Conservation (phyloP, 1,140 invertebrate species). For the Caenorhabditis latens region DNA sequence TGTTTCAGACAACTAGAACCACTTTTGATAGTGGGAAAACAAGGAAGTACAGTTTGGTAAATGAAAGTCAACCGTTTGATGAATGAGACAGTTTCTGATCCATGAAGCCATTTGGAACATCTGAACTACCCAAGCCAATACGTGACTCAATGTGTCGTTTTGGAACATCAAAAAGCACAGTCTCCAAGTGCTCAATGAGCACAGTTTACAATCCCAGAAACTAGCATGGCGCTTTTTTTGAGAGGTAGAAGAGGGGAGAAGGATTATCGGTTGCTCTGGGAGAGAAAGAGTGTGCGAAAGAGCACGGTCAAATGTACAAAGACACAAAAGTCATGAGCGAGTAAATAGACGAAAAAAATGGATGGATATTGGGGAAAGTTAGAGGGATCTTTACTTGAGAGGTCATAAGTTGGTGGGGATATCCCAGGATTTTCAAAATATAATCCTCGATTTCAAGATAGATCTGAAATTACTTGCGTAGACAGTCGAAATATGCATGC, state of each 20-base stretch:
- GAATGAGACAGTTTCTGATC: too few relatives aligned
- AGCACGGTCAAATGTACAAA: conserved; percentile 31
- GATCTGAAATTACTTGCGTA: too few relatives aligned
- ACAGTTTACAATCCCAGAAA: conserved; percentile 1
- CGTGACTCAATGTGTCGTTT: too few relatives aligned
- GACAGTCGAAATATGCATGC: too few relatives aligned
- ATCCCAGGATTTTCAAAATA: too few relatives aligned
- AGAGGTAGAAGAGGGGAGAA: too few relatives aligned
- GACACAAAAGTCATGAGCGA: background rate
- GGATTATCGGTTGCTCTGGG: background rate
- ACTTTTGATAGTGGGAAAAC: background rate
- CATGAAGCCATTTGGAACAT: too few relatives aligned
- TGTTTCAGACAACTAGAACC: background rate
- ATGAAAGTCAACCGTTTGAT: too few relatives aligned
- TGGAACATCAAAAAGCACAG: conserved; percentile 23
- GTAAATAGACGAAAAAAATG: background rate
- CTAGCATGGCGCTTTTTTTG: background rate
- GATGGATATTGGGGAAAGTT: background rate
- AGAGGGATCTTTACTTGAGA: background rate
- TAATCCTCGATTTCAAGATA: too few relatives aligned
- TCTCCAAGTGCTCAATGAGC: conserved; percentile 22
- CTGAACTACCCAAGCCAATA: too few relatives aligned
- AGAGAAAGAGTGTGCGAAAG: background rate
- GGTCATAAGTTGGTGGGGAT: too few relatives aligned
- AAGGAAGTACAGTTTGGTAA: too few relatives aligned